Percentiles rank a stretch among this genome's conserved stretches.
phyloP scores from a whole-genome alignment of 2,797 vertebrate species.

The Malacoraja senta region DNA sequence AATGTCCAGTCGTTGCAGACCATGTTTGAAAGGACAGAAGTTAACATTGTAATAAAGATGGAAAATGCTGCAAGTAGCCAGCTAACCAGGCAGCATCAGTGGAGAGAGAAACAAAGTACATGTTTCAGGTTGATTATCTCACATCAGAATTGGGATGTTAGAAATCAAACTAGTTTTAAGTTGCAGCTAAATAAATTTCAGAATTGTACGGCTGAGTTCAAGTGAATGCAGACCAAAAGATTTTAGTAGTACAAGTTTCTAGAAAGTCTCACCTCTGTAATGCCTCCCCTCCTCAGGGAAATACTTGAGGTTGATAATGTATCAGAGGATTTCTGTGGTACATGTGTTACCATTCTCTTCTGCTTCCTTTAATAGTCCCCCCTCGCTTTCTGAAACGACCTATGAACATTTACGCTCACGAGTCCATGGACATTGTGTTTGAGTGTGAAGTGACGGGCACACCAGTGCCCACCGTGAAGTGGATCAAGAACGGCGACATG shows the following conservation, averaged over 20 bases:
- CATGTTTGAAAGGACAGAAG: neutral
- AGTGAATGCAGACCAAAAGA: neutral
- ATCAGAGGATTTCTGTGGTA: neutral
- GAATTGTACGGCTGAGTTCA: neutral
- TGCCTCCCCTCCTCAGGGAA: neutral
- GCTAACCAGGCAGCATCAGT: too few relatives aligned
- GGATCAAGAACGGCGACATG: conserved; percentile 92
- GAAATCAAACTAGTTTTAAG: too few relatives aligned
- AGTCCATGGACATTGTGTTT: conserved; percentile 91
- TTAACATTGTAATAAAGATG: neutral
- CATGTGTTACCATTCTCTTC: neutral
- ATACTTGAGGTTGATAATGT: neutral
- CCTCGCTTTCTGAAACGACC: conserved; percentile 78
- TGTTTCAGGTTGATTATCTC: too few relatives aligned
- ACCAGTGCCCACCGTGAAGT: conserved; percentile 85
- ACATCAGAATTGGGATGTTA: too few relatives aligned
- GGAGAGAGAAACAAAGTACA: too few relatives aligned
- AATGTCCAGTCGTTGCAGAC: neutral
- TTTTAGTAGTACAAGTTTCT: neutral
- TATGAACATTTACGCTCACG: conserved; percentile 78
- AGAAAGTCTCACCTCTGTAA: neutral
- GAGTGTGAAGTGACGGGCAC: conserved; percentile 85
- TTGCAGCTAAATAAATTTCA: too few relatives aligned
- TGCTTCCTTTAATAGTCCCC: conserved; percentile 59
- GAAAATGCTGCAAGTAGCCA: too few relatives aligned